Evolutionary conservation across 2,113 vertebrate species (phyloP).

Genomic region (Antigone vipio): DNA sequence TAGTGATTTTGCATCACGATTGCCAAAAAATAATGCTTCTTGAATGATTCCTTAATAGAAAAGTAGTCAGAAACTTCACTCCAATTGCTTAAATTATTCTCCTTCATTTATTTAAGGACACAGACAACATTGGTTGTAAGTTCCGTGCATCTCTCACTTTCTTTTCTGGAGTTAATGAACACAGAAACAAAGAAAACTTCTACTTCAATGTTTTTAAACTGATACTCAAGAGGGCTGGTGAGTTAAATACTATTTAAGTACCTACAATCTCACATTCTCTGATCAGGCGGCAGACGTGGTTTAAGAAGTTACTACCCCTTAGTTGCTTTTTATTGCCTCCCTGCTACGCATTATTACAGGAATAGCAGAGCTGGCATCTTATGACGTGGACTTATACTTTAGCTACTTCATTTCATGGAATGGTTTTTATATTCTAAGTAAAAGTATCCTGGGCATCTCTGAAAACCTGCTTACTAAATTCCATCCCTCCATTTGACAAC

Average conservation of each 20-base stretch:
- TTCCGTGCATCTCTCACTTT: not conserved
- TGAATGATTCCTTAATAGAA: not conserved
- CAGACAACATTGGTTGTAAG: not conserved
- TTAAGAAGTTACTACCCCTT: not conserved
- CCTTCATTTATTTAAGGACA: not conserved
- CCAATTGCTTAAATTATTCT: not conserved
- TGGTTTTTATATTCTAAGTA: not conserved
- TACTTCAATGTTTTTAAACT: not conserved
- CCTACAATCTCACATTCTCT: not conserved
- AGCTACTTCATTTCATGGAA: not conserved
- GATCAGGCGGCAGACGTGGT: not conserved
- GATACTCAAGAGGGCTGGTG: not conserved
- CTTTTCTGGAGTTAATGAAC: not conserved
- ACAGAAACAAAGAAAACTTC: not conserved
- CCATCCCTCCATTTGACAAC: not conserved
- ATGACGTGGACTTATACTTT: not conserved
- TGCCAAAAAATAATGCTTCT: not conserved
- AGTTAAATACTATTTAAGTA: not conserved
- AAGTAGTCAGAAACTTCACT: not conserved
- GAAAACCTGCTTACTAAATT: not conserved
- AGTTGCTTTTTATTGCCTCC: not conserved
- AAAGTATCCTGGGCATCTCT: not conserved
- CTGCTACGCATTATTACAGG: not conserved
- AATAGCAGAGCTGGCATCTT: not conserved
- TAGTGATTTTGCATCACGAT: not conserved